These are phyloP conservation scores for Cichlasoma orientale DNA, from an alignment of 2,797 vertebrate genomes.

Conservation along the genomic window DNA sequence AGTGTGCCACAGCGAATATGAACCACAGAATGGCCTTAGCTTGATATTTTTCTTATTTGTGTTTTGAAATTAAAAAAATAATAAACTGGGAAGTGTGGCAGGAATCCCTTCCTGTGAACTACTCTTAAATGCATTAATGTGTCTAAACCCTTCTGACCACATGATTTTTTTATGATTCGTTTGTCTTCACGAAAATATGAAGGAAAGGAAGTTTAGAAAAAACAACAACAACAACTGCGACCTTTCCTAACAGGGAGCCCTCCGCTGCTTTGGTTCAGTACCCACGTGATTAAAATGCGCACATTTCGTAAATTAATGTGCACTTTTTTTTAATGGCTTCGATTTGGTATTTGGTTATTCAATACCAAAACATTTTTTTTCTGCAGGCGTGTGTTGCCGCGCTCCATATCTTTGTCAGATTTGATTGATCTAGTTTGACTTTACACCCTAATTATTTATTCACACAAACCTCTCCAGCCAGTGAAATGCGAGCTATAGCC, in stretches of 20 bases:
- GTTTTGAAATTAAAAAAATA: neutral
- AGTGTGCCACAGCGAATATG: constrained; percentile 9
- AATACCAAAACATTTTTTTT: neutral
- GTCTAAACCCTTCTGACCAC: neutral
- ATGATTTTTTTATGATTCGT: neutral
- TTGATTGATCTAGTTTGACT: constrained; percentile 47
- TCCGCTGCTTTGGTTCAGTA: neutral
- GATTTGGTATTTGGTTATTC: constrained; percentile 9
- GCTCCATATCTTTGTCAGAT: constrained; percentile 16
- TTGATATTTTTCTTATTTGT: neutral
- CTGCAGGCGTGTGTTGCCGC: constrained; percentile 7
- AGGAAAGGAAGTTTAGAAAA: neutral
- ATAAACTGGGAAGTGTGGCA: neutral
- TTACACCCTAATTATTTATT: constrained; percentile 38
- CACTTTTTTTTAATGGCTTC: constrained; percentile 16
- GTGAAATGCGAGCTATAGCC: neutral
- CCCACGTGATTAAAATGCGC: neutral
- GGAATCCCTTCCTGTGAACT: neutral
- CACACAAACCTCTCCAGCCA: constrained; percentile 27
- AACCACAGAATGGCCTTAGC: neutral
- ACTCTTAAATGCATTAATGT: neutral
- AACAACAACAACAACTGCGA: no score
- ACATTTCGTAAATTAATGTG: constrained; percentile 7
- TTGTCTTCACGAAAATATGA: neutral
- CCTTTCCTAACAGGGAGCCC: neutral